These are phyloP conservation scores for Percopsis omiscomaycus DNA, from an alignment of 2,797 vertebrate species.

Conservation along the genomic window DNA sequence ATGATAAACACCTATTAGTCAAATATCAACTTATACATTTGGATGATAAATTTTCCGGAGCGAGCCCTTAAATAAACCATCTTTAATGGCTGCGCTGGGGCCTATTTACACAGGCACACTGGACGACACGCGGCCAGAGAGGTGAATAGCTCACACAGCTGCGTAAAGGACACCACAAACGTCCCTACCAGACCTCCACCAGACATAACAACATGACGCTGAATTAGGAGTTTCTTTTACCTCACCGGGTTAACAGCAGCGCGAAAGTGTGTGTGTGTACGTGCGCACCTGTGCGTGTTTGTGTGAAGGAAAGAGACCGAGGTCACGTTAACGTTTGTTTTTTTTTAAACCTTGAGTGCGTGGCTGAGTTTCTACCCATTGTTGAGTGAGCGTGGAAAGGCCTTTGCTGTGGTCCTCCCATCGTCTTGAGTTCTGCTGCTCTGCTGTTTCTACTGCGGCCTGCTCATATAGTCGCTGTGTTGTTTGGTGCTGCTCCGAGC, in stretches of 20 bases:
- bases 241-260: not conserved
- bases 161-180: conserved; percentile 35
- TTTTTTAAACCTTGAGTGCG: conserved; percentile 27
- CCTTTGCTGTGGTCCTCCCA: conserved; percentile 73
- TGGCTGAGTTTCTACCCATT: conserved; percentile 43
- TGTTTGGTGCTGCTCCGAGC: conserved; percentile 72
- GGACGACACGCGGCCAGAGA: conserved; percentile 39
- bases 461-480: conserved; percentile 63
- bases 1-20: conserved; percentile 64
- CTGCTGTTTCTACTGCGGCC: conserved; percentile 62
- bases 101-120: conserved; percentile 53
- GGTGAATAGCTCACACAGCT: conserved; percentile 53
- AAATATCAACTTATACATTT: conserved; percentile 58
- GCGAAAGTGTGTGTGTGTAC: conserved; percentile 1
- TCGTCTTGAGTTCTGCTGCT: conserved; percentile 67
- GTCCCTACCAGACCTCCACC: conserved; percentile 9
- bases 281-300: too few species aligned
- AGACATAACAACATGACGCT: conserved; percentile 24
- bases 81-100: conserved; percentile 51
- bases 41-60: conserved; percentile 65
- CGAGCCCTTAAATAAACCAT: conserved; percentile 61
- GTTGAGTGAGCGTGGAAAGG: conserved; percentile 56
- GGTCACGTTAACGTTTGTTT: conserved; percentile 23
- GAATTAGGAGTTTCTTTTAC: conserved; percentile 28
- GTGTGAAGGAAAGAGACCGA: conserved; percentile 11